phyloP scores from a whole-genome alignment of 2,888 invertebrate species.

The Fragum whitleyi region DNA sequence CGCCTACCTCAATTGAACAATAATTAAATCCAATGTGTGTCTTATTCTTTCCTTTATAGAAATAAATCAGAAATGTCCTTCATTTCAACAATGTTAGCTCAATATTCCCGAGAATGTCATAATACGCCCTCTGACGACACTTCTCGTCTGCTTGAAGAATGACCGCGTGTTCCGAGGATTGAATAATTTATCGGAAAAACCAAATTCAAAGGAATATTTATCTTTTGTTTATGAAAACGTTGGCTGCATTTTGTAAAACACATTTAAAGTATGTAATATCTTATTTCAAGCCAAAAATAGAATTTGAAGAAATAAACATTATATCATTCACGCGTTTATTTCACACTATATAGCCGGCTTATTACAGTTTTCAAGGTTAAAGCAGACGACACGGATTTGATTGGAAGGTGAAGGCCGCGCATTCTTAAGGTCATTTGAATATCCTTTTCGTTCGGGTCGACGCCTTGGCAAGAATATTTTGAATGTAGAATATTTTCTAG shows the following conservation, averaged over 20 bases:
- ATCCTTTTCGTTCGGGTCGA: conserved; percentile 5
- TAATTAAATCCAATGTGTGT: background rate
- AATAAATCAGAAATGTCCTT: background rate
- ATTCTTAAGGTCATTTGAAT: background rate
- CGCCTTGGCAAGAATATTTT: background rate
- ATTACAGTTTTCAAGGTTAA: conserved; percentile 14
- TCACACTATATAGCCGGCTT: background rate
- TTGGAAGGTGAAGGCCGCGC: conserved; percentile 9
- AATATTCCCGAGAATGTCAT: background rate
- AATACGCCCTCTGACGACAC: conserved; percentile 11
- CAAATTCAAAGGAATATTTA: background rate
- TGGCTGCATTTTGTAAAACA: background rate
- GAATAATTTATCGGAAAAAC: conserved; percentile 3
- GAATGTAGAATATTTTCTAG: background rate
- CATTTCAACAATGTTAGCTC: background rate
- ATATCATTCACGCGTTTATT: background rate
- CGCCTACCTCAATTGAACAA: too few relatives aligned
- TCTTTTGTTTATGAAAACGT: background rate
- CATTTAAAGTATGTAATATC: background rate
- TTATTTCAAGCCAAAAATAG: conserved; percentile 4
- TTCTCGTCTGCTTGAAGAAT: conserved; percentile 14
- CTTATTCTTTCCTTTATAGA: background rate
- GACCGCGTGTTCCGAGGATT: background rate
- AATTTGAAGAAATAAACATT: background rate
- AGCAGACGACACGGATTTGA: conserved; percentile 18